Evolutionary conservation across 2,888 invertebrate species (phyloP).

Genomic region (Parnassius orleans): DNA sequence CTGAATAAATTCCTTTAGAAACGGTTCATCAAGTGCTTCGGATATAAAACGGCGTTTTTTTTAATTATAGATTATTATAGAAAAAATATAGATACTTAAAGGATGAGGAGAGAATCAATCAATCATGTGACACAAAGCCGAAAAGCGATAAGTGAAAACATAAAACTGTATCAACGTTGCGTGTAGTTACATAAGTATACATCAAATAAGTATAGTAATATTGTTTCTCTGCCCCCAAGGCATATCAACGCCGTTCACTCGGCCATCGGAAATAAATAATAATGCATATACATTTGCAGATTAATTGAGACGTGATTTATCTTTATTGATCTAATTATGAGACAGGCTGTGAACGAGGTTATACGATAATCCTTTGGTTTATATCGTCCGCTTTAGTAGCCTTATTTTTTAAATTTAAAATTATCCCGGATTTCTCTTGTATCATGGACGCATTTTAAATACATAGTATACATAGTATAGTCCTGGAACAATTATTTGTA

Average conservation of each 20-base stretch:
- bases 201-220: not conserved
- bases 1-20: too few species aligned
- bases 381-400: not conserved
- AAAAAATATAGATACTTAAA: too few species aligned
- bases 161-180: constrained; percentile 7
- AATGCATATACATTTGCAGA: constrained; percentile 17
- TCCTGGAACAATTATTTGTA: too few species aligned
- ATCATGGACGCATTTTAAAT: too few species aligned
- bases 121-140: constrained; percentile 13
- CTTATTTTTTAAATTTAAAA: not conserved
- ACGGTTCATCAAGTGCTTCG: too few species aligned
- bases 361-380: constrained; percentile 7
- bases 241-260: not conserved
- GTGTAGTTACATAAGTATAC: not conserved
- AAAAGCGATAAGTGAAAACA: constrained; percentile 22
- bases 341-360: constrained; percentile 2
- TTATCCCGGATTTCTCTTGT: too few species aligned
- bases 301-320: constrained; percentile 25
- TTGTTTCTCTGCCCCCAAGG: constrained; percentile 2
- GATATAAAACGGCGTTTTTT: too few species aligned
- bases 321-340: constrained; percentile 27
- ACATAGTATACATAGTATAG: too few species aligned
- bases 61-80: too few species aligned
- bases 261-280: constrained; percentile 7
- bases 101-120: not conserved